Conservation (phyloP, 2,113 vertebrate genomes). For the Barnardius zonarius region DNA sequence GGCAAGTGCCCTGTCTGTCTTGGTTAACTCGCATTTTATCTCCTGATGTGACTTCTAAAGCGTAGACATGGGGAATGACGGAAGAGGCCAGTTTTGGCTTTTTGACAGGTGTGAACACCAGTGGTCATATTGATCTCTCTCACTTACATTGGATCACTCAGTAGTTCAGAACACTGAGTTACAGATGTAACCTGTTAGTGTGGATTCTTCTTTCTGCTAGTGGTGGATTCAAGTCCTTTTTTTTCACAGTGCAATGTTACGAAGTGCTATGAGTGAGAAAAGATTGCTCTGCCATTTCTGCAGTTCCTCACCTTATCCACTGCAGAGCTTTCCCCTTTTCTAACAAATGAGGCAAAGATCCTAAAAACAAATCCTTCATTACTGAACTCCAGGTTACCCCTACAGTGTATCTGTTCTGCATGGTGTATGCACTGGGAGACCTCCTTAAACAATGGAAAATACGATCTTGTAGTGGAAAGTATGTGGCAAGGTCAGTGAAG, state of each 20-base stretch:
- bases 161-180: background rate
- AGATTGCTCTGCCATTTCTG: accelerated
- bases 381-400: background rate
- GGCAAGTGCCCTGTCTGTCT: background rate
- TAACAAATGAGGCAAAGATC: background rate
- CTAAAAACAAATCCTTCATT: background rate
- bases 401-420: background rate
- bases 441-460: background rate
- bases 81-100: background rate
- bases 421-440: background rate
- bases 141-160: background rate
- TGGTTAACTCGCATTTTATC: background rate
- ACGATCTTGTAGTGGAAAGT: background rate
- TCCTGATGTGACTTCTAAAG: background rate
- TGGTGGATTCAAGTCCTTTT: background rate
- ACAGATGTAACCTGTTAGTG: background rate
- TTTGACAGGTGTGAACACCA: background rate
- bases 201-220: background rate
- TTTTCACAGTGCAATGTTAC: background rate
- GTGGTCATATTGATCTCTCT: background rate
- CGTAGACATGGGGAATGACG: background rate
- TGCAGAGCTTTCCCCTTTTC: background rate
- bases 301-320: background rate
- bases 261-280: background rate
- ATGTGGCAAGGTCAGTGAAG: background rate